A percentile compares a stretch with the other conserved stretches of the same genome.
phyloP scores from a whole-genome alignment of 2,888 invertebrate genomes.

The Melanostoma scalare region DNA sequence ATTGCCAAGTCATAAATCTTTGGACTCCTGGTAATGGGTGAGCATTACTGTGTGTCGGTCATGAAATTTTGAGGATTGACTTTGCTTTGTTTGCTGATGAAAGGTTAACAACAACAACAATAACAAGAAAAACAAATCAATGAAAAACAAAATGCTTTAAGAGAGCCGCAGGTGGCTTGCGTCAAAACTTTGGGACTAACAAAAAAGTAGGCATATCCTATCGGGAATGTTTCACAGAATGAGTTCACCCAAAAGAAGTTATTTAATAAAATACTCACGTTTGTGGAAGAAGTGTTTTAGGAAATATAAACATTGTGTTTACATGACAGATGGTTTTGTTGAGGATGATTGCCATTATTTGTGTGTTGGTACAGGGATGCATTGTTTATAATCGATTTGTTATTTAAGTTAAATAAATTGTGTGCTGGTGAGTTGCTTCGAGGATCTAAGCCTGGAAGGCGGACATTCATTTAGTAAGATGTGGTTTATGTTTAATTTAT shows the following conservation, averaged over 20 bases:
- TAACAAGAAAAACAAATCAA: not conserved
- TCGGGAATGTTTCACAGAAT: constrained; percentile 22
- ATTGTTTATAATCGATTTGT: constrained; percentile 18
- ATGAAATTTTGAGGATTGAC: constrained; percentile 62
- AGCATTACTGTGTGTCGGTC: constrained; percentile 62
- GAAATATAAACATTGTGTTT: constrained; percentile 53
- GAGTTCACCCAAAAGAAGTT: not conserved
- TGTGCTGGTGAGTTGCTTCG: not conserved
- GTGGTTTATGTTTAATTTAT: too few species aligned
- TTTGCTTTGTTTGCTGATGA: constrained; percentile 46
- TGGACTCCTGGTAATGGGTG: constrained; percentile 53
- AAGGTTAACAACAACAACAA: constrained; percentile 21
- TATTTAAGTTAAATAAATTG: not conserved
- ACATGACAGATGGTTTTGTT: constrained; percentile 25
- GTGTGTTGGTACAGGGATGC: constrained; percentile 10
- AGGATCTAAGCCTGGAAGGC: not conserved
- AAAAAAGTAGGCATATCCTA: constrained; percentile 33
- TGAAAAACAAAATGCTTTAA: not conserved
- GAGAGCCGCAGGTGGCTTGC: constrained; percentile 46
- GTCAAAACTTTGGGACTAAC: constrained; percentile 25
- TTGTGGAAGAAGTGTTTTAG: constrained; percentile 38
- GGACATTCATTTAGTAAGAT: too few species aligned
- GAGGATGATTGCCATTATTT: constrained; percentile 1
- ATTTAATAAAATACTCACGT: constrained; percentile 51
- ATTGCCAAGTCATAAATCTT: constrained; percentile 70